Base-by-base conservation (phyloP, 2,888 invertebrate species). In the Caenorhabditis virilis region DNA sequence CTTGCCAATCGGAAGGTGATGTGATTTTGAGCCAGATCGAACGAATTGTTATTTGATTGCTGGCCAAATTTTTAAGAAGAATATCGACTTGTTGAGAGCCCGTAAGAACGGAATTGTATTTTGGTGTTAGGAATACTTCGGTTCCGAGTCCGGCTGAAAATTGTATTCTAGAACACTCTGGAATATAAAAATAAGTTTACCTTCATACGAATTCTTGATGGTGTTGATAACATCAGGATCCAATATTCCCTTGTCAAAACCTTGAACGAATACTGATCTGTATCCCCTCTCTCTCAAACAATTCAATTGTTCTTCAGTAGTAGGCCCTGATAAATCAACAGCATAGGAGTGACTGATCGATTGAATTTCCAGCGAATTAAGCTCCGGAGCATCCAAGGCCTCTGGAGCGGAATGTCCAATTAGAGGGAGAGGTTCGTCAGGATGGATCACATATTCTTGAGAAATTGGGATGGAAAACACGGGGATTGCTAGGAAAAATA, bases 1-100 rank as follows among this genome's bases (percentile, higher is more conserved):
- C 50, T 13, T 22, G 16, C 61, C 61, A 61, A 18, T 50, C 52
- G 2, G 25, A 25, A 7, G 49, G 46, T 43, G 50, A 50, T 4
- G 46, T 51, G 9, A 68, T 63, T 43, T 70, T 68, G 25, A 73
- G 63, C 76, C 76, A 76, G 22, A 76, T 50, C n/a, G 64, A 46
- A 35, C 67, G 43, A 38, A 76, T 58, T 33, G 52, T 63, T 18
- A 74, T 39, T 39, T 71, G 72, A 33, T 55, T 54, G 35, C 25
- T 35, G 38, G 27, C 60, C 30, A 72, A 43, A 7, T 56, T 60
- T 20, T 60, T 47, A 59, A 59, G 63, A 16, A 65, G 47, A 15
- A 66, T 56, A 48, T 56, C 60, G 11, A 74, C 23, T 49, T 74
- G 74, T 11, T 61, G 50, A 7, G 50, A 38, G 27, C 63, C 72